Percentiles rank a stretch among this genome's conserved stretches.
These are phyloP conservation scores for Drosophila bocki DNA, from an alignment of 1,140 invertebrate genomes.

Conservation along the genomic window DNA sequence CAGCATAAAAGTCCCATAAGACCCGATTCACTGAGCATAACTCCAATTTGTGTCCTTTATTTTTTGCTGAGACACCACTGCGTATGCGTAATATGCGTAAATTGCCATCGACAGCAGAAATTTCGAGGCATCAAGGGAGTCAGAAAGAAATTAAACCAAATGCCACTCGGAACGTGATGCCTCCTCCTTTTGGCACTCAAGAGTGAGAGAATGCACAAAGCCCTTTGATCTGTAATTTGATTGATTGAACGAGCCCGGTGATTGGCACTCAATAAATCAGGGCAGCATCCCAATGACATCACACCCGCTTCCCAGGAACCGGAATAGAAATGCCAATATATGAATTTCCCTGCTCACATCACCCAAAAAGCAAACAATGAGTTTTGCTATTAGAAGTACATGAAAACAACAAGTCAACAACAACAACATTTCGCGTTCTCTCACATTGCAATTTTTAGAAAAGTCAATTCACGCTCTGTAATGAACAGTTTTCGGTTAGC, in stretches of 20 bases:
- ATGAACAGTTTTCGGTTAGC: slow-evolving; percentile 29
- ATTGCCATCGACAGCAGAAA: slow-evolving; percentile 44
- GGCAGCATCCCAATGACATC: slow-evolving; percentile 30
- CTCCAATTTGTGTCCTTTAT: slow-evolving; percentile 20
- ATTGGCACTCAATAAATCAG: slow-evolving; percentile 61
- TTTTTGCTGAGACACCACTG: slow-evolving; percentile 33
- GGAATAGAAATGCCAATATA: slow-evolving; percentile 26
- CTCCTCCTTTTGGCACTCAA: slow-evolving; percentile 13
- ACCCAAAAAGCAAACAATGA: slow-evolving; percentile 41
- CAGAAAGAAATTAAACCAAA: slow-evolving; percentile 27
- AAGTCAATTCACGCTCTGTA: slow-evolving; percentile 43
- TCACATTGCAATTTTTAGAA: slow-evolving; percentile 20
- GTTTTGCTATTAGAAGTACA: slow-evolving; percentile 27
- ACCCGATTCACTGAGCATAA: slow-evolving; percentile 17
- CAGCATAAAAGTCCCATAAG: slow-evolving; percentile 19
- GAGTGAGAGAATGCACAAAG: neutral
- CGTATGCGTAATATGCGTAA: slow-evolving; percentile 58
- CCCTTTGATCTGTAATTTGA: slow-evolving; percentile 72
- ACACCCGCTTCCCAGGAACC: neutral
- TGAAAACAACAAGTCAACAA: slow-evolving; percentile 2
- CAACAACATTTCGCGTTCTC: neutral
- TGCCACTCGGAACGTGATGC: slow-evolving; percentile 20
- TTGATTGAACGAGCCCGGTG: slow-evolving; percentile 59
- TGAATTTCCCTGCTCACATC: slow-evolving; percentile 28
- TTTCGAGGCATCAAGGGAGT: slow-evolving; percentile 8